A percentile compares a stretch with the other conserved stretches of the same genome.
These are phyloP conservation scores for Crotalus helleri DNA, from an alignment of 2,113 vertebrate species.

Conservation along the genomic window DNA sequence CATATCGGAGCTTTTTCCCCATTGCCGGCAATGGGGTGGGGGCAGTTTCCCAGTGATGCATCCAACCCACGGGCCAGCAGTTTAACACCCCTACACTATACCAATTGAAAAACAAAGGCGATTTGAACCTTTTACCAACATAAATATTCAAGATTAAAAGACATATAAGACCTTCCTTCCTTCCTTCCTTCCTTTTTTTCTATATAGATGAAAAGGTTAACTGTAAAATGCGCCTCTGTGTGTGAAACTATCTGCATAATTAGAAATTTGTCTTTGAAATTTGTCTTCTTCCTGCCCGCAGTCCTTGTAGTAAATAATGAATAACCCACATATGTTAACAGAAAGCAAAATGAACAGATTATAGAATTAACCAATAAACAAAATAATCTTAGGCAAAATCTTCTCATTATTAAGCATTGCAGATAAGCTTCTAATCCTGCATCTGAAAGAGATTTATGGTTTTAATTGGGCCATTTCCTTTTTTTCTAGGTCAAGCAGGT, in stretches of 20 bases:
- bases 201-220: not conserved
- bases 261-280: not conserved
- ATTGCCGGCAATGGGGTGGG: too few relatives aligned
- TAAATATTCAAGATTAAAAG: not conserved
- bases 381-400: not conserved
- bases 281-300: not conserved
- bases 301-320: not conserved
- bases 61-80: too few relatives aligned
- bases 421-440: not conserved
- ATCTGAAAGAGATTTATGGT: not conserved
- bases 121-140: not conserved
- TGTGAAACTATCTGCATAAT: not conserved
- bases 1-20: too few relatives aligned
- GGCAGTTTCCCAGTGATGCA: too few relatives aligned
- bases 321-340: not conserved
- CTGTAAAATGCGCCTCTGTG: not conserved
- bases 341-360: constrained; percentile 15
- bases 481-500: constrained; percentile 46
- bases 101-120: not conserved
- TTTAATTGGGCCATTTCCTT: constrained; percentile 27
- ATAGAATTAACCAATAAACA: constrained; percentile 3
- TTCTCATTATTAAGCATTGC: constrained; percentile 10
- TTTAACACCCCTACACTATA: not conserved
- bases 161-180: not conserved
- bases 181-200: not conserved